These are phyloP conservation scores for Diphyllodes magnificus DNA, from an alignment of 2,113 vertebrate genomes.

Conservation along the genomic window DNA sequence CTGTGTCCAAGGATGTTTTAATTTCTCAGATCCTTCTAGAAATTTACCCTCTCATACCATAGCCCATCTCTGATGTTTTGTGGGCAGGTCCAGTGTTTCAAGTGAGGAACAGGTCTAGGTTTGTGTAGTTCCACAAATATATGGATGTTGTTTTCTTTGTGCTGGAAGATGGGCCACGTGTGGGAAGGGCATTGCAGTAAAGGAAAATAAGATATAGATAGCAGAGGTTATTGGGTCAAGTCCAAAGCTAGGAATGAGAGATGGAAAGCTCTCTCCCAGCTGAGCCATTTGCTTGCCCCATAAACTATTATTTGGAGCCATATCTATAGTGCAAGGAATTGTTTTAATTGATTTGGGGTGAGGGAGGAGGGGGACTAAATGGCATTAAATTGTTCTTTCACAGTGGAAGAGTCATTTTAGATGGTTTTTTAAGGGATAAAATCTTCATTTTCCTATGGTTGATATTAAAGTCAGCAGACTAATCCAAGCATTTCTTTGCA, in stretches of 20 bases:
- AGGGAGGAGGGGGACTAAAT: background rate
- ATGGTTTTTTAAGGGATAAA: background rate
- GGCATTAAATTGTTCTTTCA: background rate
- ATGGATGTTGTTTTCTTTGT: background rate
- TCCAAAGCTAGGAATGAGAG: background rate
- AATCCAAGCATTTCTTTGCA: background rate
- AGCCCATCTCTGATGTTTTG: background rate
- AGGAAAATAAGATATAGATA: background rate
- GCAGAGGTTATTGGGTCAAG: background rate
- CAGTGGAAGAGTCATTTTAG: background rate
- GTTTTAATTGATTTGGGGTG: background rate
- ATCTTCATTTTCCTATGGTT: background rate
- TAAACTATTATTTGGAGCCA: background rate
- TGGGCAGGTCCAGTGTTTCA: background rate
- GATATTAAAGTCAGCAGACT: background rate
- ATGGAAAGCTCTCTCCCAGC: background rate
- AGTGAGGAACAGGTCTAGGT: background rate
- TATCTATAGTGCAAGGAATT: background rate
- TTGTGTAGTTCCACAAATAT: background rate
- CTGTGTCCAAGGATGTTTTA: background rate
- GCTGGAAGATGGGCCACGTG: fast-evolving
- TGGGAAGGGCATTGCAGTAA: background rate
- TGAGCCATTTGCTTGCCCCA: background rate
- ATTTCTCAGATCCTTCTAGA: background rate
- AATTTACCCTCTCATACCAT: background rate